phyloP scores from a whole-genome alignment of 2,888 invertebrate genomes.

The Orthosia incerta region DNA sequence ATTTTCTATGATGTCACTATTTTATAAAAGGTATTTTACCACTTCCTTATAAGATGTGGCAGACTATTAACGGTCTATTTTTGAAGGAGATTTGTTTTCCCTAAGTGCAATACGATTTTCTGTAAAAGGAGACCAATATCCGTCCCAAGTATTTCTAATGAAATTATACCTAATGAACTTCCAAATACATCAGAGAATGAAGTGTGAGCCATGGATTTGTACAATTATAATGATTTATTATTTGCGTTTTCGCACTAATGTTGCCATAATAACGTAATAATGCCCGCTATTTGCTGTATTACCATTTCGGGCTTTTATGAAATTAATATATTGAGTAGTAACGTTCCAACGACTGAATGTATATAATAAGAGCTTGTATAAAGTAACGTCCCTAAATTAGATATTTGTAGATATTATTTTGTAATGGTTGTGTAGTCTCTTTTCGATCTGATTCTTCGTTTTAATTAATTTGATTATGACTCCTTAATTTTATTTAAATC shows the following conservation, averaged over 20 bases:
- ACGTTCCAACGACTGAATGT: slow-evolving; percentile 81
- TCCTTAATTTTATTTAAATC: slow-evolving; percentile 55
- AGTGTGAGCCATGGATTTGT: slow-evolving; percentile 79
- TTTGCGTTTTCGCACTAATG: slow-evolving; percentile 78
- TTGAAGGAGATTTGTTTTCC: slow-evolving; percentile 48
- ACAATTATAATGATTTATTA: slow-evolving; percentile 76
- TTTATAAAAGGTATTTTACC: slow-evolving; percentile 55
- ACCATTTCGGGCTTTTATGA: slow-evolving; percentile 64
- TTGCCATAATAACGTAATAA: slow-evolving; percentile 85
- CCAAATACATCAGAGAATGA: slow-evolving; percentile 52
- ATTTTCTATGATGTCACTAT: slow-evolving; percentile 60
- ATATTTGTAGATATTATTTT: slow-evolving; percentile 67
- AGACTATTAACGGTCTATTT: slow-evolving; percentile 45
- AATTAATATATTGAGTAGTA: slow-evolving; percentile 67
- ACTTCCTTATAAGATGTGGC: slow-evolving; percentile 51
- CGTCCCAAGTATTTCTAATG: slow-evolving; percentile 34
- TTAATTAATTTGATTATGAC: slow-evolving; percentile 61
- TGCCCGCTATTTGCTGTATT: slow-evolving; percentile 67
- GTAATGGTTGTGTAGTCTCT: slow-evolving; percentile 81
- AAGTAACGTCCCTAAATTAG: slow-evolving; percentile 73
- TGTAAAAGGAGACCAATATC: slow-evolving; percentile 50
- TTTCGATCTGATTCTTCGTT: slow-evolving; percentile 79
- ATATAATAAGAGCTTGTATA: slow-evolving; percentile 79
- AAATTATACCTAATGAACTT: slow-evolving; percentile 52
- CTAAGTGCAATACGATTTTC: slow-evolving; percentile 62